Conservation (phyloP, 1,140 invertebrate genomes). For the Hycleus phaleratus region DNA sequence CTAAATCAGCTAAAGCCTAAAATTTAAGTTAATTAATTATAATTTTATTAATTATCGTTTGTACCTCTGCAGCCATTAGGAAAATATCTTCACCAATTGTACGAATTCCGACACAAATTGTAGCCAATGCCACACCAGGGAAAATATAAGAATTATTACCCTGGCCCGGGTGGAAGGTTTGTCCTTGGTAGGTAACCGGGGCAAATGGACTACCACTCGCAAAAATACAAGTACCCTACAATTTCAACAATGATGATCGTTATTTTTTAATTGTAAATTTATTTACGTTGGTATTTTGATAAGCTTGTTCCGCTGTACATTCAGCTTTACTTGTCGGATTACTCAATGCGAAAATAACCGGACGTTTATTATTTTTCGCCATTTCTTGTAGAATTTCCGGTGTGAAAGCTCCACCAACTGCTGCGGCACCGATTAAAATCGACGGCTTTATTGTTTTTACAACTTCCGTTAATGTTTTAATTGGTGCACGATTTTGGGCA, state of each 20-base stretch:
- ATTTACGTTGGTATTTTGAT: conserved; percentile 69
- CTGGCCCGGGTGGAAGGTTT: conserved; percentile 78
- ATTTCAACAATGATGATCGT: conserved; percentile 12
- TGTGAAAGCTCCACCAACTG: conserved; percentile 78
- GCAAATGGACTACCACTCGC: conserved; percentile 90
- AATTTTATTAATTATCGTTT: neutral
- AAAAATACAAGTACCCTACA: conserved; percentile 75
- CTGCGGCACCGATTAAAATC: conserved; percentile 78
- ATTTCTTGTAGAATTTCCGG: conserved; percentile 74
- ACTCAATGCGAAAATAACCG: conserved; percentile 91
- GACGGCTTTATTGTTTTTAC: conserved; percentile 73
- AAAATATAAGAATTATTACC: conserved; percentile 98
- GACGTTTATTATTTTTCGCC: conserved; percentile 65
- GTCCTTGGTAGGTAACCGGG: conserved; percentile 69
- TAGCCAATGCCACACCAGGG: conserved; percentile 84
- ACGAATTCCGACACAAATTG: conserved; percentile 72
- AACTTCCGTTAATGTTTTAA: conserved; percentile 66
- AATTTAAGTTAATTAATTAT: conserved; percentile 22
- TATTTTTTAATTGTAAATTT: neutral
- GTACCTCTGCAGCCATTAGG: conserved; percentile 75
- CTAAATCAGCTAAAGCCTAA: conserved; percentile 72
- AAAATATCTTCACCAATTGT: conserved; percentile 85
- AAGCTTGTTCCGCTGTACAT: conserved; percentile 94
- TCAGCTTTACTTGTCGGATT: conserved; percentile 96
- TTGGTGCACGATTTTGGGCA: conserved; percentile 61